Evolutionary conservation across 2,888 invertebrate genomes (phyloP), one percentile per base, ranked within the genome.

Genomic region (Tinea trinotella): DNA sequence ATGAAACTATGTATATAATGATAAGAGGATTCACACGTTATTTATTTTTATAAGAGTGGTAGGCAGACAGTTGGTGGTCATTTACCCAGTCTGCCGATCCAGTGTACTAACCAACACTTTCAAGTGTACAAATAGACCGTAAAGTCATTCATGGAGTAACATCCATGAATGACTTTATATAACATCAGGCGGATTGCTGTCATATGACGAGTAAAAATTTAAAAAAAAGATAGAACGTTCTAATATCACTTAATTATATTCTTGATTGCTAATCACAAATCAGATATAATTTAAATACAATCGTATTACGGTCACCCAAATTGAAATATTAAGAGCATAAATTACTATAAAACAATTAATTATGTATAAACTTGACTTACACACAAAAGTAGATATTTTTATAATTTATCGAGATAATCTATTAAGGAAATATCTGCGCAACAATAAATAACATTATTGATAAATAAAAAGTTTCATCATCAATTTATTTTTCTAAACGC

Each of bases 341-440:
- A 35, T n/a, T 35, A 7, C 3, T 35, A 22, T 22, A 22, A 35
- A 40, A 15, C 7, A 40, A 35, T 35, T 35, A 3, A 4, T 30
- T 4, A 4, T 30, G 2, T 30, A 30, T 22, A 30, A 4, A 30
- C 30, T 30, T 30, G n/a, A 30, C 3, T 30, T 30, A 5, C 22
- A 35, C 35, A 12, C 35, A n/a, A 35, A 4, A 7, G 10, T 3
- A 7, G 35, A 40, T 40, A 40, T 13, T 40, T 9, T 15, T 30
- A 30, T n/a, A 30, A 3, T 17, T 46, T 46, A 46, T 46, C 46
- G 19, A 46, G 46, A 46, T 46, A 19, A 46, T 46, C 46, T 46
- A 46, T 46, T 46, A 9, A 19, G 46, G 46, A 46, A 46, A 19
- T 19, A 46, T n/a, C n/a, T n/a, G n/a, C n/a, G n/a, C n/a, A n/a